Evolutionary conservation across 2,113 vertebrate genomes (phyloP).

Genomic region (Chlorodrepanis virens): DNA sequence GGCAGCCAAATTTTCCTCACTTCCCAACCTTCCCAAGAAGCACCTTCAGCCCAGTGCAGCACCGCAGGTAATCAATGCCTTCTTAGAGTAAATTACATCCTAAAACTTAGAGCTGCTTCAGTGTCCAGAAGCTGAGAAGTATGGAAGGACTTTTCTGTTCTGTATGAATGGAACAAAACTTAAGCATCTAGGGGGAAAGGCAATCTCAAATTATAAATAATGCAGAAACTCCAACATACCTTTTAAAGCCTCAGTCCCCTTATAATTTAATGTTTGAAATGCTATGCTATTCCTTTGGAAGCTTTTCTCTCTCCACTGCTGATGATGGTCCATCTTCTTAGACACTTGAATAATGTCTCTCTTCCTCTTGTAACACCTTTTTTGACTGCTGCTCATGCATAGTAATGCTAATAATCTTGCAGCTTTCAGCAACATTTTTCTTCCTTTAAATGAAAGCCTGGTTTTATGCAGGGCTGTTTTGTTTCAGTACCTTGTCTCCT

Average conservation of each 20-base stretch:
- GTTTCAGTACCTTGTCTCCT: neutral
- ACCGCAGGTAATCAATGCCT: neutral
- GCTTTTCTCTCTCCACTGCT: slow-evolving; percentile 13
- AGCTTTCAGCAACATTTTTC: slow-evolving; percentile 46
- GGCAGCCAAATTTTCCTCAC: neutral
- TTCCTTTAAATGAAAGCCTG: slow-evolving; percentile 28
- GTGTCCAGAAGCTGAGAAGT: neutral
- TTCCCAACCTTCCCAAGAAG: neutral
- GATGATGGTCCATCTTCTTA: slow-evolving; percentile 43
- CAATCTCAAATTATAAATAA: slow-evolving; percentile 65
- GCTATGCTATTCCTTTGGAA: slow-evolving; percentile 23
- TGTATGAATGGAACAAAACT: neutral
- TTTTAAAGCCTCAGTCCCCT: slow-evolving; percentile 29
- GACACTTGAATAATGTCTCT: slow-evolving; percentile 57
- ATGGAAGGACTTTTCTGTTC: neutral
- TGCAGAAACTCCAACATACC: slow-evolving; percentile 34
- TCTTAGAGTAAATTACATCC: neutral
- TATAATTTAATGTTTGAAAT: slow-evolving; percentile 53
- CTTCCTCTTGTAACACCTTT: slow-evolving; percentile 46
- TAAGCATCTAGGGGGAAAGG: neutral
- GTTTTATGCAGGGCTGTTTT: slow-evolving; percentile 13
- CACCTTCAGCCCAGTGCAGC: neutral
- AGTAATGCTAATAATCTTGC: slow-evolving; percentile 57
- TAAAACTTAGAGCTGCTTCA: neutral
- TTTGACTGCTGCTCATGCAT: slow-evolving; percentile 49